Percentiles rank a stretch among this genome's conserved stretches.
These are phyloP conservation scores for Creontiades dilutus DNA, from an alignment of 2,888 invertebrate species.

Conservation along the genomic window DNA sequence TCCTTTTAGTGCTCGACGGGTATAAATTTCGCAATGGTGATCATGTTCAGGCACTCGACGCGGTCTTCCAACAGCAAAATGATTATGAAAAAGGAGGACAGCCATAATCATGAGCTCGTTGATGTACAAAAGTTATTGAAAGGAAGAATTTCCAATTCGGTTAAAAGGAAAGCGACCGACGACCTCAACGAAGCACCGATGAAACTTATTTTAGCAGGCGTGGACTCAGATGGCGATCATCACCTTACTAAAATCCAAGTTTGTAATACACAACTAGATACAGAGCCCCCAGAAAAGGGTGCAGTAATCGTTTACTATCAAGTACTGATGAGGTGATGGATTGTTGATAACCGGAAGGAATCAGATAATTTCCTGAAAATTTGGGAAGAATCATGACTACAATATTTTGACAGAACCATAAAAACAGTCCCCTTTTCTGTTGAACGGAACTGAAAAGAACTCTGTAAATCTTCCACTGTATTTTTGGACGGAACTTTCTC, in stretches of 20 bases:
- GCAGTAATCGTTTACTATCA: too few species aligned
- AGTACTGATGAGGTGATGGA: too few species aligned
- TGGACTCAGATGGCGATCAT: neutral
- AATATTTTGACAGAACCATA: neutral
- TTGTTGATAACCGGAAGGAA: neutral
- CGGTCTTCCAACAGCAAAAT: conserved; percentile 3
- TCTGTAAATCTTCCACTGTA: neutral
- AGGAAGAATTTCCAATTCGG: conserved; percentile 3
- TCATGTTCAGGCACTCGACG: conserved; percentile 11
- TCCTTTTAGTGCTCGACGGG: neutral
- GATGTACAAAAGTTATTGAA: conserved; percentile 21
- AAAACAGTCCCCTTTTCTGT: neutral
- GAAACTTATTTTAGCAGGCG: neutral
- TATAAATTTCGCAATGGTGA: neutral
- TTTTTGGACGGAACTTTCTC: conserved; percentile 9
- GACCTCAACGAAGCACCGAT: too few species aligned
- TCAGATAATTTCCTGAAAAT: conserved; percentile 31
- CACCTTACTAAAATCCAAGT: too few species aligned
- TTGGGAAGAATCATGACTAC: conserved; percentile 1
- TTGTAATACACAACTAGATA: too few species aligned
- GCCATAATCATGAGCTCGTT: conserved; percentile 11
- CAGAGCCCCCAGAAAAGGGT: too few species aligned
- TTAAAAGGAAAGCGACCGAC: neutral
- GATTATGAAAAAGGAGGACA: conserved; percentile 2
- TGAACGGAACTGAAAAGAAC: conserved; percentile 35